Conservation (phyloP, 2,797 vertebrate genomes). For the Malacoctenus gilli region DNA sequence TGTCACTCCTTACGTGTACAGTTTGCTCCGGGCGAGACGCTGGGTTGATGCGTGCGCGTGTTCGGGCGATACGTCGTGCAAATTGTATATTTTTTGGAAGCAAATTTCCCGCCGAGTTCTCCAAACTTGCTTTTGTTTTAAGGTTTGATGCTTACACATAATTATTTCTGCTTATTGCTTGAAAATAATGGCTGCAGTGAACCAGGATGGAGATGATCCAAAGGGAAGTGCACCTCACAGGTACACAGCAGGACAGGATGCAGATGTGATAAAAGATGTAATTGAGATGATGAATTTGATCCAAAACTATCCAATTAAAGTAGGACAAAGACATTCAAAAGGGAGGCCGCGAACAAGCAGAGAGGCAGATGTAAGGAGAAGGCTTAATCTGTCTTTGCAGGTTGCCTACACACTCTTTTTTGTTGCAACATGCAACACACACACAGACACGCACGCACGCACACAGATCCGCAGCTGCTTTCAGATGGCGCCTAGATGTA, state of each 20-base stretch:
- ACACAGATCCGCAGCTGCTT: conserved; percentile 53
- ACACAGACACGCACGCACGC: conserved; percentile 14
- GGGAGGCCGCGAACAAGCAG: background rate
- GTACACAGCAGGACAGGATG: conserved; percentile 25
- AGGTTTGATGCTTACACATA: too few relatives aligned
- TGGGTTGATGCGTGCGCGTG: too few relatives aligned
- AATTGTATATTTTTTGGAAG: background rate
- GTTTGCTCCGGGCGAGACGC: conserved; percentile 9
- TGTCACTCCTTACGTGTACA: conserved; percentile 42
- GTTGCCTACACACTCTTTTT: too few relatives aligned
- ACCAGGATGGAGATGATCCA: too few relatives aligned
- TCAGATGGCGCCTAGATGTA: conserved; percentile 61
- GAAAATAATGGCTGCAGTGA: too few relatives aligned
- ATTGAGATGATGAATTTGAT: conserved; percentile 1
- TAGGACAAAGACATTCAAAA: background rate
- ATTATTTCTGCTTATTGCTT: too few relatives aligned
- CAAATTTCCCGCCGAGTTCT: background rate
- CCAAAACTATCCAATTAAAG: too few relatives aligned
- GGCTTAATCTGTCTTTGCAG: too few relatives aligned
- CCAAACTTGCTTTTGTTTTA: background rate
- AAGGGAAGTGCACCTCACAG: too few relatives aligned
- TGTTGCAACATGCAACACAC: too few relatives aligned
- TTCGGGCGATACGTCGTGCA: too few relatives aligned
- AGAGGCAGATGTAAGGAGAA: background rate
- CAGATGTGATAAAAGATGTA: conserved; percentile 10